Evolutionary conservation across 2,888 invertebrate species (phyloP).

Genomic region (Clepsis dumicolana): DNA sequence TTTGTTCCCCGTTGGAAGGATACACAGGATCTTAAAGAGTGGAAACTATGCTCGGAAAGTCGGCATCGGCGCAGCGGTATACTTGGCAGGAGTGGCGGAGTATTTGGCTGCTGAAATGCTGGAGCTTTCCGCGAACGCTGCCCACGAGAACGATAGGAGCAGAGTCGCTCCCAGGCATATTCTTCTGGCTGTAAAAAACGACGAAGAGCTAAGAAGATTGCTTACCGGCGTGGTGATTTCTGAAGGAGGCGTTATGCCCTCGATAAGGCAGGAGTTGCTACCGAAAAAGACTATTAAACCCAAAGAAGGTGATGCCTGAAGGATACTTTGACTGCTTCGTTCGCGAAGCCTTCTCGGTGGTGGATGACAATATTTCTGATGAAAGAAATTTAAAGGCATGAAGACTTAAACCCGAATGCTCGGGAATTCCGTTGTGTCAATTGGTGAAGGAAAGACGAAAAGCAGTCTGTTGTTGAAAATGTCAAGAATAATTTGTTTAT

Average conservation of each 20-base stretch:
- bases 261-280: conserved; percentile 27
- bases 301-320: conserved; percentile 3
- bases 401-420: too few species aligned
- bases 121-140: conserved; percentile 26
- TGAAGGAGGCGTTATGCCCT: conserved; percentile 28
- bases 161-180: conserved; percentile 27
- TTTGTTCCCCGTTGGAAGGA: conserved; percentile 32
- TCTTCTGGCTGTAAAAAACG: conserved; percentile 30
- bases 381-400: not conserved
- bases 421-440: too few species aligned
- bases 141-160: conserved; percentile 20
- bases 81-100: conserved; percentile 17
- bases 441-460: not conserved
- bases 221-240: conserved; percentile 26
- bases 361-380: conserved; percentile 1
- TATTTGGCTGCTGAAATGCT: conserved; percentile 29
- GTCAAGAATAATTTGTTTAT: not conserved
- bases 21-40: conserved; percentile 24
- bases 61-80: conserved; percentile 24
- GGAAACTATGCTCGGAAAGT: conserved; percentile 35
- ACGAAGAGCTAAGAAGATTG: conserved; percentile 24
- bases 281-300: conserved; percentile 28
- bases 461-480: not conserved
- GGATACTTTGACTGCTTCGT: not conserved
- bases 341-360: not conserved